Percentiles rank a stretch among this genome's conserved stretches.
Conservation (phyloP, 2,113 vertebrate species). For the Vanacampus margaritifer region DNA sequence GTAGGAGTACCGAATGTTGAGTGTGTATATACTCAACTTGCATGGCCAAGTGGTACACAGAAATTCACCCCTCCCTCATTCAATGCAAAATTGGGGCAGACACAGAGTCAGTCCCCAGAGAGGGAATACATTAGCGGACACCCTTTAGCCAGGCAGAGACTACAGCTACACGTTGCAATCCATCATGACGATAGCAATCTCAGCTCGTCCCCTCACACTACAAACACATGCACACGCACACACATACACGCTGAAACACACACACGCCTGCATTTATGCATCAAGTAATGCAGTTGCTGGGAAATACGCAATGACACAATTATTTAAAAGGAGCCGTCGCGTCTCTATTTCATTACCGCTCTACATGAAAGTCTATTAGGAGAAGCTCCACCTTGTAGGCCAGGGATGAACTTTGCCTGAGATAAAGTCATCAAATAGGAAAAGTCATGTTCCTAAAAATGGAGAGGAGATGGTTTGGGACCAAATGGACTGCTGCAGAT, state of each 20-base stretch:
- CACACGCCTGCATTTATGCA: conserved; percentile 23
- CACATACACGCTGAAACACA: conserved; percentile 14
- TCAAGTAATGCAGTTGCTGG: background rate
- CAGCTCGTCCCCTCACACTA: conserved; percentile 30
- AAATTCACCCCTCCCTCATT: conserved; percentile 9
- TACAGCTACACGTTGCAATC: conserved; percentile 50
- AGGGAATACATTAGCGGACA: conserved; percentile 46
- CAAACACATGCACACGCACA: background rate
- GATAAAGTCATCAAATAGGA: conserved; percentile 55
- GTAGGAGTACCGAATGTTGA: background rate
- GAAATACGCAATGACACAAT: conserved; percentile 20
- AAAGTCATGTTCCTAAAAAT: conserved; percentile 36
- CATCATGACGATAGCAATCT: conserved; percentile 74
- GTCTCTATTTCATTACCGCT: conserved; percentile 31
- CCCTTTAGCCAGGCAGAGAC: conserved; percentile 41
- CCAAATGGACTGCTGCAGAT: too few species aligned
- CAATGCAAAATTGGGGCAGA: conserved; percentile 48
- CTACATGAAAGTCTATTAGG: conserved; percentile 21
- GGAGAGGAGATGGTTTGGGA: conserved; percentile 10
- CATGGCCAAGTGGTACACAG: conserved; percentile 7
- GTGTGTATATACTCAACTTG: conserved; percentile 8
- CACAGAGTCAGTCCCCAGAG: conserved; percentile 47
- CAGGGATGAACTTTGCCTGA: conserved; percentile 19
- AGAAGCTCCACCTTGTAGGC: conserved; percentile 19
- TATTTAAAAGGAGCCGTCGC: background rate